Conservation (phyloP, 2,888 invertebrate species). For the Spilarctia lutea region DNA sequence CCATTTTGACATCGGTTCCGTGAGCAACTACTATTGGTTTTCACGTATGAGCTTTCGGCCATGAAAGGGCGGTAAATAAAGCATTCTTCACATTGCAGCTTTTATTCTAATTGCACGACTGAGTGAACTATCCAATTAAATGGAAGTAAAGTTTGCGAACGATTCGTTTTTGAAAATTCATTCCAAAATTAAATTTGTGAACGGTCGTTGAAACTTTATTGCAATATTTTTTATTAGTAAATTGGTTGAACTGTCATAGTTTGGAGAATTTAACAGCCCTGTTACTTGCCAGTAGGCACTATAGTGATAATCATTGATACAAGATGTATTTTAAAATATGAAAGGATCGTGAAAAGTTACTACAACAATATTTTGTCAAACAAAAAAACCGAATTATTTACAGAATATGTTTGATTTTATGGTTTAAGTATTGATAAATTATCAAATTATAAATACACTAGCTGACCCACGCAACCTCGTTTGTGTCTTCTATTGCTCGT, state of each 20-base stretch:
- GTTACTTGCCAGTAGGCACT: not conserved
- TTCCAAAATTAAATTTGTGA: conserved; percentile 12
- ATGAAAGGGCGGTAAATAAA: conserved; percentile 25
- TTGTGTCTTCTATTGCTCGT: too few relatives aligned
- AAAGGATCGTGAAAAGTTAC: too few relatives aligned
- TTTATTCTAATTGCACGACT: conserved; percentile 18
- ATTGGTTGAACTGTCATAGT: not conserved
- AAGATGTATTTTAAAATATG: too few relatives aligned
- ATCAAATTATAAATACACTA: too few relatives aligned
- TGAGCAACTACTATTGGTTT: conserved; percentile 16
- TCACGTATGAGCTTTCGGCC: conserved; percentile 22
- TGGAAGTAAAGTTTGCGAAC: conserved; percentile 10
- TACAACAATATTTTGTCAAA: too few relatives aligned
- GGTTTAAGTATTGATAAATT: too few relatives aligned
- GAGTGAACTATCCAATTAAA: conserved; percentile 23
- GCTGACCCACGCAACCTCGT: too few relatives aligned
- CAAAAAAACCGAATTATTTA: too few relatives aligned
- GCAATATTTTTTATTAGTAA: not conserved
- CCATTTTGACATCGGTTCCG: not conserved
- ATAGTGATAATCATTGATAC: not conserved
- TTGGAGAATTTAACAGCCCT: not conserved
- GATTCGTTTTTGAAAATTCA: conserved; percentile 22
- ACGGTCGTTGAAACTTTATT: not conserved
- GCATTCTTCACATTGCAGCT: not conserved
- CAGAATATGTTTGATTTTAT: too few relatives aligned